phyloP scores from a whole-genome alignment of 2,888 invertebrate species.

The Adineta ricciae region DNA sequence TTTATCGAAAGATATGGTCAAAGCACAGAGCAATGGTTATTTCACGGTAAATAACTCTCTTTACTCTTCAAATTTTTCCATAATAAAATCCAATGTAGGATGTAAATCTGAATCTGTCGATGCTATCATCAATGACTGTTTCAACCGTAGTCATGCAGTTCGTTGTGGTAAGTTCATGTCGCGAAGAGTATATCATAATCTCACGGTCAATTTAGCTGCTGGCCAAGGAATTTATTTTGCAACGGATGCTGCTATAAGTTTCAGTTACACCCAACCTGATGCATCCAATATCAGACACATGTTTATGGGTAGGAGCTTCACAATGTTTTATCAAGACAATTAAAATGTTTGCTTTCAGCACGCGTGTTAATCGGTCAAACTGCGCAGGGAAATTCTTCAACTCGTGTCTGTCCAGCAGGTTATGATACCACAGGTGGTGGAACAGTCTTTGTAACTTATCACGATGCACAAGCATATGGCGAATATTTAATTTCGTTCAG shows the following conservation, averaged over 20 bases:
- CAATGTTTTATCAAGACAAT: neutral
- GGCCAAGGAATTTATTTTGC: conserved; percentile 17
- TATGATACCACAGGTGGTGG: neutral
- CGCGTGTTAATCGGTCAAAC: neutral
- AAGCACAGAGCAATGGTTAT: neutral
- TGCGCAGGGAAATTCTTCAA: neutral
- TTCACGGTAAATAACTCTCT: neutral
- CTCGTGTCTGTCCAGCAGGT: neutral
- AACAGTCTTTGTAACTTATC: neutral
- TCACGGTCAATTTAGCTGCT: neutral
- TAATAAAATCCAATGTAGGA: neutral
- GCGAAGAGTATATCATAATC: neutral
- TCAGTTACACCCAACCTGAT: neutral
- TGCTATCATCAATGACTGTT: conserved; percentile 5
- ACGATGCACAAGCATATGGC: neutral
- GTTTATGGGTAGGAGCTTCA: conserved; percentile 5
- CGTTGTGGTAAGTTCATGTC: neutral
- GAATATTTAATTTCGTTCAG: neutral
- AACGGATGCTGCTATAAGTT: neutral
- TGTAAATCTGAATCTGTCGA: neutral
- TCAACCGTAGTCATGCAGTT: conserved; percentile 11
- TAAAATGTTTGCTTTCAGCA: neutral
- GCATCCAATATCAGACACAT: neutral
- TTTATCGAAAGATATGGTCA: conserved; percentile 4
- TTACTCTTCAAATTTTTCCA: no score